phyloP scores from a whole-genome alignment of 2,113 vertebrate genomes.

The Microtus ochrogaster region DNA sequence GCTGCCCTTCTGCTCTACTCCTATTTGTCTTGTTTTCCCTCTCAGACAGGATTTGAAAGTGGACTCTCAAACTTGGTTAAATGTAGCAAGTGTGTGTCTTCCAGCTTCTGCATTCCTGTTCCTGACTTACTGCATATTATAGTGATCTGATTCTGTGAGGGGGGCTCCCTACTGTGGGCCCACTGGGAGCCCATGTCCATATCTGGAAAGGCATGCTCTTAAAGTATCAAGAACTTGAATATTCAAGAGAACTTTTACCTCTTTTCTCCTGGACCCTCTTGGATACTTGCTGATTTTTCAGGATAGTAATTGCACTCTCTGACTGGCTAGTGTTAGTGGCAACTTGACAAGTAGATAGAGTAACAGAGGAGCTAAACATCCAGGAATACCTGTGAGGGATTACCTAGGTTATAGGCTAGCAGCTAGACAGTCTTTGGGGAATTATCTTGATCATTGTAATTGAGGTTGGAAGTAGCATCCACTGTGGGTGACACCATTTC shows the following conservation, averaged over 20 bases:
- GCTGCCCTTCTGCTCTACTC: neutral
- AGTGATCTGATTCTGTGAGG: neutral
- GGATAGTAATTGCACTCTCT: neutral
- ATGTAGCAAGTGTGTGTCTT: neutral
- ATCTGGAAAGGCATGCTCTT: neutral
- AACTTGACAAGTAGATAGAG: neutral
- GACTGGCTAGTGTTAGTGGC: neutral
- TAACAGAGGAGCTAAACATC: neutral
- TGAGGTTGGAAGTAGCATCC: neutral
- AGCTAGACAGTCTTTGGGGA: neutral
- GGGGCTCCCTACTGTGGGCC: neutral
- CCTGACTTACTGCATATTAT: neutral
- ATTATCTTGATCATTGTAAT: neutral
- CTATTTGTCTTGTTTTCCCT: conserved; percentile 31
- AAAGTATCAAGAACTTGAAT: neutral
- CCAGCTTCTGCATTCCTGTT: neutral
- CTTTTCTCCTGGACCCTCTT: neutral
- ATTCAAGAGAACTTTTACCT: neutral
- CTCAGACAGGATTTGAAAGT: neutral
- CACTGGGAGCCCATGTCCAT: too few species aligned
- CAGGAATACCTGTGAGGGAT: neutral
- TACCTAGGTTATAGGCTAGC: neutral
- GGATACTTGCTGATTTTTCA: neutral
- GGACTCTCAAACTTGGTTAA: neutral
- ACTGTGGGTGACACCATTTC: neutral